Percentiles rank a stretch among this genome's conserved stretches.
Conservation (phyloP, 2,797 vertebrate species). For the Cuniculus paca region DNA sequence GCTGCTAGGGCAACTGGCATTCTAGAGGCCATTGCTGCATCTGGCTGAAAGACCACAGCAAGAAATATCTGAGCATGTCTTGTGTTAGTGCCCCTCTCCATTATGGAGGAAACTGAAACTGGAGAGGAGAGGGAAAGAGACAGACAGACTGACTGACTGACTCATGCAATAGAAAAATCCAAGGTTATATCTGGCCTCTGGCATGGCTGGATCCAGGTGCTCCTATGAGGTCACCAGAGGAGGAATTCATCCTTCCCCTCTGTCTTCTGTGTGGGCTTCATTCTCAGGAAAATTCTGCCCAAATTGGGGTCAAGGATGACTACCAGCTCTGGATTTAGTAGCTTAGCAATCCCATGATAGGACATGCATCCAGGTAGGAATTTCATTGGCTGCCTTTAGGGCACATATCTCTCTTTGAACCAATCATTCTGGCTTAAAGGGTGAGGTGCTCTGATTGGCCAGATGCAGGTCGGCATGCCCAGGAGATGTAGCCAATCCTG, state of each 20-base stretch:
- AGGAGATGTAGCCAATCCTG: background rate
- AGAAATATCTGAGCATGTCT: background rate
- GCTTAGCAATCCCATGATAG: background rate
- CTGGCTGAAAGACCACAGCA: background rate
- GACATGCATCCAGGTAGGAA: background rate
- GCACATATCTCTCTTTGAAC: background rate
- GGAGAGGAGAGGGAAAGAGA: background rate
- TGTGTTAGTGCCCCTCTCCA: background rate
- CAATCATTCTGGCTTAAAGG: background rate
- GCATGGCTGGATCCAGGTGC: background rate
- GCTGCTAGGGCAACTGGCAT: background rate
- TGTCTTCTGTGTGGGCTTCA: background rate
- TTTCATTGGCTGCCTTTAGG: background rate
- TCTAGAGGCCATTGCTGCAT: background rate
- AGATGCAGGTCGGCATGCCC: background rate
- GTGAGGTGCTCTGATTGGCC: background rate
- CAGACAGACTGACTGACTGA: background rate
- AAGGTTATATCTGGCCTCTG: background rate
- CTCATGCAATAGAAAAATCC: background rate
- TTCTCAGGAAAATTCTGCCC: background rate
- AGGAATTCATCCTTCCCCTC: background rate
- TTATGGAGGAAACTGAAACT: background rate
- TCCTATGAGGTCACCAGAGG: background rate
- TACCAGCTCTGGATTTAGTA: background rate
- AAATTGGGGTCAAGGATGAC: fast-evolving